Conservation (phyloP, 2,797 vertebrate genomes). For the Oreortyx pictus region DNA sequence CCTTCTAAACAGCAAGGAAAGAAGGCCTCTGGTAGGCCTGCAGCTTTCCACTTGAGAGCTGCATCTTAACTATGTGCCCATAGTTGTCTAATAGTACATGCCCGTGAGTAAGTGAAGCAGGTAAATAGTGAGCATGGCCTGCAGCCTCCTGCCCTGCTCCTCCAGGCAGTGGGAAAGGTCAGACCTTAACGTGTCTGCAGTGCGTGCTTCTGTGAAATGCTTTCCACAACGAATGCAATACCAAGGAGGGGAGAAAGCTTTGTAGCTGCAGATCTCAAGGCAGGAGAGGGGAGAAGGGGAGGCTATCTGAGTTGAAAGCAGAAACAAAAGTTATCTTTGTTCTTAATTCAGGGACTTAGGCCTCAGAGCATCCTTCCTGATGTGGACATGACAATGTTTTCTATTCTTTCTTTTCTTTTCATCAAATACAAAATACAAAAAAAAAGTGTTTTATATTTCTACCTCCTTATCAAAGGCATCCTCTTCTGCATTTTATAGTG, state of each 20-base stretch:
- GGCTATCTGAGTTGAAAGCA: not conserved
- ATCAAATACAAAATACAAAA: too few relatives aligned
- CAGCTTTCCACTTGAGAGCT: not conserved
- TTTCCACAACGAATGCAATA: not conserved
- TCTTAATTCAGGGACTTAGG: not conserved
- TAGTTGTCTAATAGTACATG: not conserved
- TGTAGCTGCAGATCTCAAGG: not conserved
- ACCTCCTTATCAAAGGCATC: not conserved
- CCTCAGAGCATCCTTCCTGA: not conserved
- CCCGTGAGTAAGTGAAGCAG: rapidly evolving
- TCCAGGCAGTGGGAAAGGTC: not conserved
- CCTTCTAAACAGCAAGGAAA: not conserved
- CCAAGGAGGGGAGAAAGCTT: not conserved
- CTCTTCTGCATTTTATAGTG: not conserved
- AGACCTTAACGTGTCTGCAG: not conserved
- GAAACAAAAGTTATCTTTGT: rapidly evolving
- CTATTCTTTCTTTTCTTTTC: not conserved
- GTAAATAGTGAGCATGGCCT: not conserved
- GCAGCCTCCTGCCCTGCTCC: not conserved
- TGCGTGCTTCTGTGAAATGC: not conserved
- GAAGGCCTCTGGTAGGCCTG: not conserved
- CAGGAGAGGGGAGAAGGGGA: not conserved
- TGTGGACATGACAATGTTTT: not conserved
- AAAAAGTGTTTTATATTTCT: not conserved
- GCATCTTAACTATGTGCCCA: not conserved